Conservation (phyloP, 2,888 invertebrate genomes). For the Euplagia quadripunctaria region DNA sequence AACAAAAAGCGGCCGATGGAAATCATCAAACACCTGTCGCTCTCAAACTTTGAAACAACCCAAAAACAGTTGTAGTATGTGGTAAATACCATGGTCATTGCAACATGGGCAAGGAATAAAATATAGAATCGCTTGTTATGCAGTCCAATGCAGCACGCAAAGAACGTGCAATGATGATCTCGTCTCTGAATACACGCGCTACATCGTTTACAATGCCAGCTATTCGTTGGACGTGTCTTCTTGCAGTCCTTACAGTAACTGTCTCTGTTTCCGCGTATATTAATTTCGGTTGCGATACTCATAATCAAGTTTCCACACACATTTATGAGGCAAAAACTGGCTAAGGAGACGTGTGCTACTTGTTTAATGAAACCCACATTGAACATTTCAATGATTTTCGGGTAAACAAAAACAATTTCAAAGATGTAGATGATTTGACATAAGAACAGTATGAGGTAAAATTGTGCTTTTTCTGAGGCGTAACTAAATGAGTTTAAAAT, state of each 20-base stretch:
- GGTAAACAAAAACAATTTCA: slow-evolving; percentile 66
- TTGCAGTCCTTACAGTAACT: slow-evolving; percentile 92
- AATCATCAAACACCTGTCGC: slow-evolving; percentile 51
- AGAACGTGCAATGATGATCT: slow-evolving; percentile 95
- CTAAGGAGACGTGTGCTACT: slow-evolving; percentile 56
- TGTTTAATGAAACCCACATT: slow-evolving; percentile 56
- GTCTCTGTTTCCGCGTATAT: slow-evolving; percentile 45
- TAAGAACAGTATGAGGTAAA: slow-evolving; percentile 56
- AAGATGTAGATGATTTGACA: slow-evolving; percentile 64
- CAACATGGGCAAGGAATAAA: slow-evolving; percentile 90
- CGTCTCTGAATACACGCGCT: slow-evolving; percentile 92
- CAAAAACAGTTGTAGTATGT: slow-evolving; percentile 90
- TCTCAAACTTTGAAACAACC: slow-evolving; percentile 76
- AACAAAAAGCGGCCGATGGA: slow-evolving; percentile 60
- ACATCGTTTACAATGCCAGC: slow-evolving; percentile 95
- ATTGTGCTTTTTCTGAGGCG: slow-evolving; percentile 30
- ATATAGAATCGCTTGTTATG: slow-evolving; percentile 94
- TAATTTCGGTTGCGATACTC: slow-evolving; percentile 64
- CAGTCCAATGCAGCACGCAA: slow-evolving; percentile 94
- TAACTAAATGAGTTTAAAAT: neutral
- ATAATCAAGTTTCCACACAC: slow-evolving; percentile 71
- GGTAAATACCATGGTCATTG: slow-evolving; percentile 89
- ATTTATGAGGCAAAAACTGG: slow-evolving; percentile 68
- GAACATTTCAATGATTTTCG: slow-evolving; percentile 55
- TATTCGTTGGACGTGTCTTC: slow-evolving; percentile 89